Evolutionary conservation across 2,797 vertebrate genomes (phyloP), one percentile per base, ranked within the genome.

Genomic region (Sebastes hubbsi): DNA sequence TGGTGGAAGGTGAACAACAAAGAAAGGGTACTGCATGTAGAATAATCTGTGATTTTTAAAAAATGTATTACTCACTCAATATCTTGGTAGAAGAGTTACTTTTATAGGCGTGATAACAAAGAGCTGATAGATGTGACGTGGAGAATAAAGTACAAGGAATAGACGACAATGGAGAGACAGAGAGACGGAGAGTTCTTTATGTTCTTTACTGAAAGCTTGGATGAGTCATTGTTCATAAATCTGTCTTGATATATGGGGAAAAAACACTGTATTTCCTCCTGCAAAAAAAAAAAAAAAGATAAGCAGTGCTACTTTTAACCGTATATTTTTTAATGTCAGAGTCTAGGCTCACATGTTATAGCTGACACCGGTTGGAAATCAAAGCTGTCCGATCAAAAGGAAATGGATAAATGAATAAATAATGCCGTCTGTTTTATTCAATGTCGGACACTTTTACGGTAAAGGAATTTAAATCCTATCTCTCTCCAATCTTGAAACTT

Each of bases 171-270:
- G 72, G 58, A 8, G 64, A 72, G 62, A 74, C 27, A n/a, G 32
- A 24, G 54, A 71, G 80, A 88, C 27, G 65, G 42, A 76, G 67
- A 64, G 74, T 64, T 80, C 78, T 88, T 88, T 86, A 86, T 88
- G 72, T 79, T 78, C 67, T 80, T 79, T 49, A n/a, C 58, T 80
- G 72, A 83, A 86, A 66, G 64, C 65, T 75, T 27, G 52, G 69
- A 81, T 78, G 71, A 82, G 71, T 68, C 77, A 81, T 89, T 84
- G 71, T 87, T 92, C 87, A 87, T 84, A 80, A 78, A 86, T 82
- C 62, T 62, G 63, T 56, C 81, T 81, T 67, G 75, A 86, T 84
- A 77, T 77, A 72, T 52, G n/a, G 18, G 42, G 20, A 30, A 64
- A 72, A 52, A 67, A 9, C 18, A 11, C 30, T 60, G 12, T n/a